Conservation (phyloP, 2,797 vertebrate species). For the Rhinella marina region DNA sequence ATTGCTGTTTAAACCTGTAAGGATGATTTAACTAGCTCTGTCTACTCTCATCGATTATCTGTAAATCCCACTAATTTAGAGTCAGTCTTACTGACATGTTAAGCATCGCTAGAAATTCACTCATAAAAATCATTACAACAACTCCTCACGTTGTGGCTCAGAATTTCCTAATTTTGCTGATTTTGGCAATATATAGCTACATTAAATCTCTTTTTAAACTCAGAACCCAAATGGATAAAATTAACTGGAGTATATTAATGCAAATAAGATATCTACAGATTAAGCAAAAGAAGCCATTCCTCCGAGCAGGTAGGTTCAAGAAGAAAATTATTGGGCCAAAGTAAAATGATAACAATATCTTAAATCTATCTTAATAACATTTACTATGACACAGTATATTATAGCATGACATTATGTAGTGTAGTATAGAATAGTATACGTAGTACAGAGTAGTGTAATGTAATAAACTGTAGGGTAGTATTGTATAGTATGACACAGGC, state of each 20-base stretch:
- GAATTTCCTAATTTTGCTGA: conserved; percentile 33
- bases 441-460: background rate
- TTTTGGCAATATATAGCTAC: conserved; percentile 38
- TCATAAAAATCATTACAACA: conserved; percentile 47
- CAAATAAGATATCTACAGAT: background rate
- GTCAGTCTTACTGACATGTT: conserved; percentile 46
- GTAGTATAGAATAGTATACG: background rate
- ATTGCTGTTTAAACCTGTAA: conserved; percentile 58
- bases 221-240: conserved; percentile 29
- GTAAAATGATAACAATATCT: background rate
- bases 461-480: no score
- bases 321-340: background rate
- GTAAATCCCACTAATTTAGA: conserved; percentile 59
- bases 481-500: no score
- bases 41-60: conserved; percentile 56
- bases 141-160: conserved; percentile 27
- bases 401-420: background rate
- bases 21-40: conserved; percentile 56
- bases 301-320: background rate
- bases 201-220: conserved; percentile 40
- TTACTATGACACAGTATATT: background rate
- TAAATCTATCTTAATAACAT: background rate
- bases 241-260: conserved; percentile 23
- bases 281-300: background rate
- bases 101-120: conserved; percentile 46